phyloP scores from a whole-genome alignment of 2,888 invertebrate species.

The Epistrophe eligans region DNA sequence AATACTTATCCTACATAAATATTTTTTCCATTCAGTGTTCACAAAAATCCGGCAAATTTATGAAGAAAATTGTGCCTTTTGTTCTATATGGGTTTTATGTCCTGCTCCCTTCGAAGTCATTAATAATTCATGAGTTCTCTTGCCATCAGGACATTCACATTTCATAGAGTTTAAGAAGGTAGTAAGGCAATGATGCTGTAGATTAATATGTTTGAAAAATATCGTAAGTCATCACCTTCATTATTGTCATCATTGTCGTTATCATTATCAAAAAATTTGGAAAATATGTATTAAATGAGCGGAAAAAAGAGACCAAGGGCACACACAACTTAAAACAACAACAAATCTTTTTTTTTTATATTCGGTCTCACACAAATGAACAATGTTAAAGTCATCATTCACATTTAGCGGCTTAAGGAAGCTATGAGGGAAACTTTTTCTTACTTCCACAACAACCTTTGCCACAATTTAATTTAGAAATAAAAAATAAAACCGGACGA shows the following conservation, averaged over 20 bases:
- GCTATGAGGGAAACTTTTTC: constrained; percentile 5
- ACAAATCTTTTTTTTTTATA: neutral
- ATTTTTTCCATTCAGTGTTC: constrained; percentile 19
- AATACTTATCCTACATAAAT: neutral
- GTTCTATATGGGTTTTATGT: constrained; percentile 22
- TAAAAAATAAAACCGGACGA: constrained; percentile 13
- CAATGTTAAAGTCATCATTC: constrained; percentile 49
- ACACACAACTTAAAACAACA: neutral
- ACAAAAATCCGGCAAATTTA: constrained; percentile 49
- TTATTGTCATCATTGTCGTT: constrained; percentile 71
- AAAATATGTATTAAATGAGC: constrained; percentile 47
- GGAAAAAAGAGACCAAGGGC: neutral
- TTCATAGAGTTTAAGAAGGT: neutral
- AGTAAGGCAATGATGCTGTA: constrained; percentile 27
- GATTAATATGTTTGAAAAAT: constrained; percentile 72
- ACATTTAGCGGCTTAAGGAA: constrained; percentile 2
- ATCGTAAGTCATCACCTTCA: constrained; percentile 69
- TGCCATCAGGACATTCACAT: constrained; percentile 48
- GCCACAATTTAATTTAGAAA: constrained; percentile 48
- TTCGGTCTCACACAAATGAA: constrained; percentile 39
- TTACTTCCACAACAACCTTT: constrained; percentile 32
- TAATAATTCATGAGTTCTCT: constrained; percentile 71
- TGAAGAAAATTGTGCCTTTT: constrained; percentile 55
- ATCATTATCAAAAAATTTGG: constrained; percentile 63
- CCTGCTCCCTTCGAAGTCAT: constrained; percentile 48